Evolutionary conservation across 2,888 invertebrate species (phyloP).

Genomic region (Nipponacmea schrenckii): DNA sequence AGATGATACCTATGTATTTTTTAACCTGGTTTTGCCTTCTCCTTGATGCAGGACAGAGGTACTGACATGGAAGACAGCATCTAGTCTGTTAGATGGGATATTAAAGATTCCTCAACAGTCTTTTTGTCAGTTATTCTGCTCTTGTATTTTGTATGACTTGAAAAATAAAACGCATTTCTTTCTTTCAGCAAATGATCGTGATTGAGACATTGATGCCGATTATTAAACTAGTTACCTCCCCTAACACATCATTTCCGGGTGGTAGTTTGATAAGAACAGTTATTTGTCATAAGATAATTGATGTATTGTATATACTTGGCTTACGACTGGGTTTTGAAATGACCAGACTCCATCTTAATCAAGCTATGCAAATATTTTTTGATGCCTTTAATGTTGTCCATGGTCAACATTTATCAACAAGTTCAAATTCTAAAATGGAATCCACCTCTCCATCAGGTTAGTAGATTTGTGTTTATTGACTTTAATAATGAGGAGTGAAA

Average conservation of each 20-base stretch:
- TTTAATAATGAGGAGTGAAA: no score
- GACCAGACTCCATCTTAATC: constrained; percentile 66
- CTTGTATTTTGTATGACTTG: neutral
- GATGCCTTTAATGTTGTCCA: constrained; percentile 59
- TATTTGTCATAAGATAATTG: constrained; percentile 83
- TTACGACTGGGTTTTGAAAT: constrained; percentile 71
- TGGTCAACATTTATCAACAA: constrained; percentile 17
- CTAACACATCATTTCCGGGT: constrained; percentile 83
- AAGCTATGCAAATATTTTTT: constrained; percentile 62
- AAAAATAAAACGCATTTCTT: neutral
- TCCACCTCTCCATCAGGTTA: neutral
- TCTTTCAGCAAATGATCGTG: constrained; percentile 82
- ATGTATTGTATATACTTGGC: constrained; percentile 79
- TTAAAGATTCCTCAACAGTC: no score
- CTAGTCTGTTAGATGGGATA: neutral
- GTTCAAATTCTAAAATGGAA: neutral
- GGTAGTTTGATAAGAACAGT: constrained; percentile 81
- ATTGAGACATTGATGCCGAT: constrained; percentile 86
- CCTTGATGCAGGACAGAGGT: neutral
- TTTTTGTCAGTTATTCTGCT: neutral
- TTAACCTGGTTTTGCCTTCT: no score
- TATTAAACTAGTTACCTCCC: constrained; percentile 82
- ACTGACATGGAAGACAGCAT: neutral
- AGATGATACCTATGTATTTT: no score
- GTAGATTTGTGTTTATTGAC: neutral